Percentiles rank a stretch among this genome's conserved stretches.
Evolutionary conservation across 2,113 vertebrate genomes (phyloP).

Genomic region (Ranitomeya variabilis): DNA sequence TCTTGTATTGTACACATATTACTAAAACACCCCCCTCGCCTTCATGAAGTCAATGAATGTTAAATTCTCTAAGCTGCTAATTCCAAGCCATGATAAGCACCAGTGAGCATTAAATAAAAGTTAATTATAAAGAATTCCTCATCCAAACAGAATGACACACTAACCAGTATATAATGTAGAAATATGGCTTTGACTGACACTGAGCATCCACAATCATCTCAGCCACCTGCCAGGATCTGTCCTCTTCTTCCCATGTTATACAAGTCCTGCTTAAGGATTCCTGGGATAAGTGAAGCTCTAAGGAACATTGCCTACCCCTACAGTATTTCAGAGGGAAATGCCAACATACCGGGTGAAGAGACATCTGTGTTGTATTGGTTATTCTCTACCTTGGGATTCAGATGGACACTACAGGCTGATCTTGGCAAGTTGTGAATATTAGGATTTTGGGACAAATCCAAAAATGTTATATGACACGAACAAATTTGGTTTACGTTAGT

Average conservation of each 20-base stretch:
- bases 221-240: neutral
- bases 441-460: neutral
- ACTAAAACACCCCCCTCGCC: too few relatives aligned
- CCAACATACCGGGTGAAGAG: neutral
- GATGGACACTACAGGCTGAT: neutral
- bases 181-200: neutral
- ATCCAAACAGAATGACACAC: neutral
- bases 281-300: neutral
- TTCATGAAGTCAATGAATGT: neutral
- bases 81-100: neutral
- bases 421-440: neutral
- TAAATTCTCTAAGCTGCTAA: slow-evolving; percentile 8
- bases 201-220: neutral
- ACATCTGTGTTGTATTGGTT: neutral
- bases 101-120: neutral
- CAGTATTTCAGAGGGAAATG: neutral
- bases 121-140: neutral
- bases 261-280: neutral
- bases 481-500: neutral
- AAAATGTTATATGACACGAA: neutral
- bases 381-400: neutral
- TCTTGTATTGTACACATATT: neutral
- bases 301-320: neutral
- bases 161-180: neutral
- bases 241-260: neutral